Evolutionary conservation across 2,113 vertebrate species (phyloP).

Genomic region (Pithys albifrons): DNA sequence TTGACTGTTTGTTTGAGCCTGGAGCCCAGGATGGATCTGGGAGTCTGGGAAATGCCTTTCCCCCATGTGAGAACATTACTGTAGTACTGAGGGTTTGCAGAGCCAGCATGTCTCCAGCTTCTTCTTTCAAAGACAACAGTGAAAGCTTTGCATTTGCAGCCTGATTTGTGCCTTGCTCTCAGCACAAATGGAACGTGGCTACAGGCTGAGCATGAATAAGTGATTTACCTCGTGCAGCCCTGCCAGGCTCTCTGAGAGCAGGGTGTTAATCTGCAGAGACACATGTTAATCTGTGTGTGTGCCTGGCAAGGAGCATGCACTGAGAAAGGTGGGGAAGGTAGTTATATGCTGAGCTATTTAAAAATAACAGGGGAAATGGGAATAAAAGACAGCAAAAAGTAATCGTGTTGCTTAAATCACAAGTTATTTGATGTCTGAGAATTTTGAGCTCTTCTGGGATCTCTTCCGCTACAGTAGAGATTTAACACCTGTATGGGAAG

Average conservation of each 20-base stretch:
- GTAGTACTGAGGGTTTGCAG: background rate
- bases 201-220: background rate
- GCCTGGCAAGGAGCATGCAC: background rate
- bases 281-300: fast-evolving
- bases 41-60: background rate
- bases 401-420: background rate
- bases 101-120: background rate
- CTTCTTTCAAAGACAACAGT: background rate
- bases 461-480: background rate
- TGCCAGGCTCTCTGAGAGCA: background rate
- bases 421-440: background rate
- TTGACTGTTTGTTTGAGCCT: background rate
- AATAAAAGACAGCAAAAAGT: background rate
- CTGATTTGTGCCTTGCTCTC: background rate
- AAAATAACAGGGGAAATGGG: background rate
- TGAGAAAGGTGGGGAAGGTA: background rate
- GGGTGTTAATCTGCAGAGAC: background rate
- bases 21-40: background rate
- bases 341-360: background rate
- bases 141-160: background rate
- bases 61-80: fast-evolving
- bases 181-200: background rate
- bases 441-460: background rate
- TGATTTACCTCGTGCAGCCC: background rate
- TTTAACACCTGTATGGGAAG: background rate